Evolutionary conservation across 2,113 vertebrate genomes (phyloP).

Genomic region (Mohoua ochrocephala): DNA sequence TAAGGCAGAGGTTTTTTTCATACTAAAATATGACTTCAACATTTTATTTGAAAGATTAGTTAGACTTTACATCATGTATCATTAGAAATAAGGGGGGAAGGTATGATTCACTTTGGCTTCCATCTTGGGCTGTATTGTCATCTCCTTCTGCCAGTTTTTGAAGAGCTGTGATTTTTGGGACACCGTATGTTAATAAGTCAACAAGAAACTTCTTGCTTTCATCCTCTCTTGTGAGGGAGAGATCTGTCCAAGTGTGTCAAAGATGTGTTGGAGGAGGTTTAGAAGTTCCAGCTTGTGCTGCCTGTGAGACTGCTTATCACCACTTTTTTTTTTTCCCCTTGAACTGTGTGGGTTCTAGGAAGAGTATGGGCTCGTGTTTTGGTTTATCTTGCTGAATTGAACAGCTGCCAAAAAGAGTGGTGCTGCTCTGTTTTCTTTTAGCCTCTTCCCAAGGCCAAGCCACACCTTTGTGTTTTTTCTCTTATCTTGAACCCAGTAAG

Average conservation of each 20-base stretch:
- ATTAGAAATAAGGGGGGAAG: not conserved
- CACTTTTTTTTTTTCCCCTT: not conserved
- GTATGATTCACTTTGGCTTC: not conserved
- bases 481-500: not conserved
- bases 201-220: not conserved
- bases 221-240: not conserved
- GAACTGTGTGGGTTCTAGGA: not conserved
- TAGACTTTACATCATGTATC: not conserved
- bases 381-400: not conserved
- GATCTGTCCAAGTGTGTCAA: not conserved
- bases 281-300: not conserved
- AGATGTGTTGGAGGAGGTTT: not conserved
- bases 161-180: not conserved
- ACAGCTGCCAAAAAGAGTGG: not conserved
- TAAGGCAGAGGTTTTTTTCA: not conserved
- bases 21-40: not conserved
- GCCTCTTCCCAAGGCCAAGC: not conserved
- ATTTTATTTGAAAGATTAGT: not conserved
- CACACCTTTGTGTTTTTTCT: not conserved
- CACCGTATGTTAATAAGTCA: not conserved
- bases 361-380: rapidly evolving
- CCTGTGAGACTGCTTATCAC: not conserved
- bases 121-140: not conserved
- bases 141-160: not conserved
- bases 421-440: not conserved